These are phyloP conservation scores for Anastrepha obliqua DNA, from an alignment of 1,140 invertebrate species.

Conservation along the genomic window DNA sequence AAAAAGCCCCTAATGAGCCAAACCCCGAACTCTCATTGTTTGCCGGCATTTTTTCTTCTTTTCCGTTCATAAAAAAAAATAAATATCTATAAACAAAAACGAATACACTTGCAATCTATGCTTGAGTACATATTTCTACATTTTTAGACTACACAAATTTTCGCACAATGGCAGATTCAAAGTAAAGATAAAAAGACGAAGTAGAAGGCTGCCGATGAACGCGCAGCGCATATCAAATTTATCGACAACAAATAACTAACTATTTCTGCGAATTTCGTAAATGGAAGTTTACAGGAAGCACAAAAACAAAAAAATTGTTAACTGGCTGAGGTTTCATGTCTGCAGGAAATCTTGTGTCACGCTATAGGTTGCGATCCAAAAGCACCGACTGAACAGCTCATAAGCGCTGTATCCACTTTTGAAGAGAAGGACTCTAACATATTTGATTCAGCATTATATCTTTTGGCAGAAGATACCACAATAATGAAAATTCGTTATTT, in stretches of 20 bases:
- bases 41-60: constrained; percentile 32
- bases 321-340: too few relatives aligned
- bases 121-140: not conserved
- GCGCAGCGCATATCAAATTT: not conserved
- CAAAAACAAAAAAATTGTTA: too few relatives aligned
- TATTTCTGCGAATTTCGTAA: not conserved
- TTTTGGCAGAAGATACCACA: too few relatives aligned
- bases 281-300: not conserved
- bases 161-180: not conserved
- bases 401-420: too few relatives aligned
- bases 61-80: not conserved
- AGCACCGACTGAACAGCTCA: too few relatives aligned
- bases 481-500: too few relatives aligned
- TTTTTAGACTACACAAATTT: not conserved
- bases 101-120: not conserved
- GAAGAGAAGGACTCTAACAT: too few relatives aligned
- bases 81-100: not conserved
- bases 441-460: too few relatives aligned
- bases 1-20: constrained; percentile 46
- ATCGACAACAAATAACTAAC: not conserved
- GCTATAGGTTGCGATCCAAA: too few relatives aligned
- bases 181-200: not conserved
- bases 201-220: not conserved
- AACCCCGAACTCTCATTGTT: constrained; percentile 43
- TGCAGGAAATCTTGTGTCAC: too few relatives aligned